phyloP scores from a whole-genome alignment of 1,140 invertebrate species.

The Lanistes nyassanus region DNA sequence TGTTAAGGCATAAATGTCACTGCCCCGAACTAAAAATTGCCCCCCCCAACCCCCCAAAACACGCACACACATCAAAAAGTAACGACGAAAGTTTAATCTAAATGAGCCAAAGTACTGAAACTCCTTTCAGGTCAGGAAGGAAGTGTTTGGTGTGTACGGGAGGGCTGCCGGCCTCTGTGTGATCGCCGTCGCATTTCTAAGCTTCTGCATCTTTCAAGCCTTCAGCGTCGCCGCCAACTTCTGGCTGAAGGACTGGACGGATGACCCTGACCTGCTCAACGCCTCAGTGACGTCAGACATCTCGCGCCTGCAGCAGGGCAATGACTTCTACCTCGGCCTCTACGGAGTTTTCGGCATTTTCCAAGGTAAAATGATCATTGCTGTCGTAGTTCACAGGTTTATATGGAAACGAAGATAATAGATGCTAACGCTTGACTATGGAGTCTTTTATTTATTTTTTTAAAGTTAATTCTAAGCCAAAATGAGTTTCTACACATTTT shows the following conservation, averaged over 20 bases:
- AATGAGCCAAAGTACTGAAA: too few relatives aligned
- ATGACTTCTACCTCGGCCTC: constrained; percentile 46
- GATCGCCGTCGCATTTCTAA: constrained; percentile 29
- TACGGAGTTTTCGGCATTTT: constrained; percentile 51
- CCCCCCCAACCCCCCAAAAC: too few relatives aligned
- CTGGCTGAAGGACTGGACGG: constrained; percentile 52
- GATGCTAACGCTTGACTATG: too few relatives aligned
- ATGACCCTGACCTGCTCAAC: constrained; percentile 41
- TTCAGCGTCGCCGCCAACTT: constrained; percentile 41
- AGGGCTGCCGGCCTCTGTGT: constrained; percentile 37
- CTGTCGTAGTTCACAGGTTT: too few relatives aligned
- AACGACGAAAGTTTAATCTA: too few relatives aligned
- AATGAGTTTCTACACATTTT: too few relatives aligned
- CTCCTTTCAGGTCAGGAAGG: constrained; percentile 41
- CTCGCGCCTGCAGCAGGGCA: constrained; percentile 35
- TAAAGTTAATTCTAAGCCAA: too few relatives aligned
- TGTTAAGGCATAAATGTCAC: too few relatives aligned
- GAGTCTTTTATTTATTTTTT: too few relatives aligned
- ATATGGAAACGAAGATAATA: too few relatives aligned
- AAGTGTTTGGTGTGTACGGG: constrained; percentile 46
- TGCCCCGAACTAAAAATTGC: too few relatives aligned
- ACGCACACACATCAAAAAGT: too few relatives aligned
- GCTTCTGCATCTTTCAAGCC: constrained; percentile 44
- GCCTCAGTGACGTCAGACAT: constrained; percentile 30
- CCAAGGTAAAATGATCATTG: constrained; percentile 43